Percentiles rank a stretch among this genome's conserved stretches.
Evolutionary conservation across 92 coral and sea anemone species (phyloP).

Genomic region (Siderastrea siderea): DNA sequence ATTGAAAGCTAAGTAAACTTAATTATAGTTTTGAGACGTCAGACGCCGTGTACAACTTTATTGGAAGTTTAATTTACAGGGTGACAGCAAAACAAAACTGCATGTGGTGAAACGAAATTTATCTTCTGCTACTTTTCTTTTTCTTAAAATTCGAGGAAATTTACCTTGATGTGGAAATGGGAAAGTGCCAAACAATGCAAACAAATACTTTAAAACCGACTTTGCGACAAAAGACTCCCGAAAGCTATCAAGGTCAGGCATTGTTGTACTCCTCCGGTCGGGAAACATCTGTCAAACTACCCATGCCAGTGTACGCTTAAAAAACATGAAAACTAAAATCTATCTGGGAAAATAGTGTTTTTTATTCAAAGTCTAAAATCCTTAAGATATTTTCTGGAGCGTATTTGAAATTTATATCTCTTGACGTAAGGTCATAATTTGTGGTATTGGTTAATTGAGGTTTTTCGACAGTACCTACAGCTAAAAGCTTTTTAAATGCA

Average conservation of each 20-base stretch:
- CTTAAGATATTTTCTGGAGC: background rate
- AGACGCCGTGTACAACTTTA: background rate
- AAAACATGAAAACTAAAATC: background rate
- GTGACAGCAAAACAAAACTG: background rate
- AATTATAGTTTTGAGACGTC: background rate
- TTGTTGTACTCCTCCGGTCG: background rate
- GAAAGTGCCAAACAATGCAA: background rate
- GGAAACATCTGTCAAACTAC: constrained; percentile 1
- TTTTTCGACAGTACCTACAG: background rate
- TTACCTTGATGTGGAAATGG: background rate
- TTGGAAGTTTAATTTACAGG: background rate
- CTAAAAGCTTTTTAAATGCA: background rate
- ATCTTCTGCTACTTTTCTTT: background rate
- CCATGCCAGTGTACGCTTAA: background rate
- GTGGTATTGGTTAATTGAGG: constrained; percentile 4
- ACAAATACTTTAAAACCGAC: constrained; percentile 9
- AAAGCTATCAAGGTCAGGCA: background rate
- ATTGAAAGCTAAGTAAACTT: background rate
- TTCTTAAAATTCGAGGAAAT: background rate
- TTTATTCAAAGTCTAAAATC: background rate
- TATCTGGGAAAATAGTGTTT: background rate
- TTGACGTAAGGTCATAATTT: background rate
- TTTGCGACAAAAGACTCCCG: background rate
- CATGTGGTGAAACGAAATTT: background rate
- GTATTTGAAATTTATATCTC: background rate